Conservation (phyloP, 2,113 vertebrate genomes). For the Dissostichus mawsoni region DNA sequence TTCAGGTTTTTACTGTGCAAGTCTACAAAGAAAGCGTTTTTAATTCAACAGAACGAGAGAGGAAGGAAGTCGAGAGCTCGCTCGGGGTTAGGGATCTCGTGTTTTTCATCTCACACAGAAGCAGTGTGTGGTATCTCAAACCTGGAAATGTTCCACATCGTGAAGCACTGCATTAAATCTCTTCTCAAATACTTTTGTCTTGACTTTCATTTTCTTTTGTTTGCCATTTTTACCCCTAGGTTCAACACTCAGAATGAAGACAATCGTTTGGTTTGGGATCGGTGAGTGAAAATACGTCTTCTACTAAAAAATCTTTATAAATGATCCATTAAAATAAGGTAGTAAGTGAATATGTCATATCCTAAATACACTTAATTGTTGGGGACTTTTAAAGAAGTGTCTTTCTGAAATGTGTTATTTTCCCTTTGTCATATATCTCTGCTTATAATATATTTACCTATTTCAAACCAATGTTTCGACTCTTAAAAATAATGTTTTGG, state of each 20-base stretch:
- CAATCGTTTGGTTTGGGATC: conserved; percentile 31
- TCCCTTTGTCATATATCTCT: no score
- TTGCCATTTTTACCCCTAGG: background rate
- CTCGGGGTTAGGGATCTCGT: conserved; percentile 59
- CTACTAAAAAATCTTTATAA: background rate
- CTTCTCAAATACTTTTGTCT: background rate
- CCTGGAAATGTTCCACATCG: background rate
- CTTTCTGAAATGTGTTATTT: no score
- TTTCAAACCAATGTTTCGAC: no score
- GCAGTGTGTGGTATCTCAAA: background rate
- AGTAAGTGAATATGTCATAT: background rate
- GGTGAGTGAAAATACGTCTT: conserved; percentile 60
- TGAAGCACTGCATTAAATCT: background rate
- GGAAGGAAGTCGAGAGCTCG: conserved; percentile 43
- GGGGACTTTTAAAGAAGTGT: no score
- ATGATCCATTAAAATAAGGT: background rate
- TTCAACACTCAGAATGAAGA: conserved; percentile 46
- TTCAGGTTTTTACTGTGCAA: background rate
- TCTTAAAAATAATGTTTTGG: no score
- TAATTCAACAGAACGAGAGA: background rate
- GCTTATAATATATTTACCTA: no score
- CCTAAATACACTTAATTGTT: no score
- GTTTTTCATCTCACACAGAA: conserved; percentile 44
- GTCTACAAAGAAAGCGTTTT: background rate
- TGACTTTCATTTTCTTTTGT: background rate